Evolutionary conservation across 1,140 invertebrate species (phyloP).

Genomic region (Drosophila gunungcola): DNA sequence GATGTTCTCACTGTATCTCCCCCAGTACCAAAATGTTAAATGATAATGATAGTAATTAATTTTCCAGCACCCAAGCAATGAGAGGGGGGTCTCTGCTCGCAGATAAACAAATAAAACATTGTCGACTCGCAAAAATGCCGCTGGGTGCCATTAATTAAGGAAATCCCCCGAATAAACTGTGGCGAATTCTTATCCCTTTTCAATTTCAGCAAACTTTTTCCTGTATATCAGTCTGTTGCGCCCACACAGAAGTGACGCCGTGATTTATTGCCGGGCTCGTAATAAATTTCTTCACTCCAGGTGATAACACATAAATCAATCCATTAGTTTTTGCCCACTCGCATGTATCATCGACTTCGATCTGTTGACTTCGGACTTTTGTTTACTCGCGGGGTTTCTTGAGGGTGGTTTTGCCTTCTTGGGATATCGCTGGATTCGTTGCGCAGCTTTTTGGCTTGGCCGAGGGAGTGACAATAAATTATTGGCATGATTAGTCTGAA

Average conservation of each 20-base stretch:
- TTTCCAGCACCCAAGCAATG: constrained; percentile 48
- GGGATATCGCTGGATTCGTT: constrained; percentile 42
- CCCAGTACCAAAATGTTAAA: constrained; percentile 22
- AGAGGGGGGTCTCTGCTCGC: constrained; percentile 10
- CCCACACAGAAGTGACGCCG: constrained; percentile 59
- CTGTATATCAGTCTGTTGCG: constrained; percentile 10
- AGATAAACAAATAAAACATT: constrained; percentile 78
- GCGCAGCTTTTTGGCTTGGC: constrained; percentile 60
- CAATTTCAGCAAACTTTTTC: constrained; percentile 60
- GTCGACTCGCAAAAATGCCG: constrained; percentile 67
- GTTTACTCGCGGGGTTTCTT: constrained; percentile 31
- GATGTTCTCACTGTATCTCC: constrained; percentile 4
- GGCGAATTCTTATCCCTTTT: constrained; percentile 75
- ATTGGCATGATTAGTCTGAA: constrained; percentile 81
- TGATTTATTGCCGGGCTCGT: constrained; percentile 71
- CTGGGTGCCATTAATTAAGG: constrained; percentile 80
- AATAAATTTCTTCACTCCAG: constrained; percentile 82
- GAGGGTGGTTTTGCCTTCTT: constrained; percentile 8
- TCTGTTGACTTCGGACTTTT: constrained; percentile 71
- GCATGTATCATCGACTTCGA: constrained; percentile 67
- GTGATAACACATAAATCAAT: constrained; percentile 80
- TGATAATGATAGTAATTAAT: constrained; percentile 81
- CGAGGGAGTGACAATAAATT: constrained; percentile 78
- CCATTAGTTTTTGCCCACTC: constrained; percentile 79
- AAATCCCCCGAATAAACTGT: constrained; percentile 47